Conservation (phyloP, 2,113 vertebrate species). For the Helogale parvula region DNA sequence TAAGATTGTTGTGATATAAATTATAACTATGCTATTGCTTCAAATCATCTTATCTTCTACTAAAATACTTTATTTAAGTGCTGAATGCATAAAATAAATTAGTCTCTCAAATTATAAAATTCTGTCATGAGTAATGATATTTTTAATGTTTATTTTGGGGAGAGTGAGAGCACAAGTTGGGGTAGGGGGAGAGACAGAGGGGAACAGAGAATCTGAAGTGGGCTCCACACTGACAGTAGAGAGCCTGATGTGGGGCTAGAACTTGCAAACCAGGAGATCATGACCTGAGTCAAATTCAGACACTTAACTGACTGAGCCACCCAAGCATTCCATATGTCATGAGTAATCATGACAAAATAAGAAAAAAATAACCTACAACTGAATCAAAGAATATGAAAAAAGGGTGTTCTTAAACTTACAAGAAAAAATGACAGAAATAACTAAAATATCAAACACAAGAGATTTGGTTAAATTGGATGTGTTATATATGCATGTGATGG, state of each 20-base stretch:
- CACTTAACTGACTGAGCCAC: too few relatives aligned
- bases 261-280: too few relatives aligned
- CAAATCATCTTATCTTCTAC: not conserved
- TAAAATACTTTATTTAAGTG: not conserved
- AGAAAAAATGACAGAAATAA: not conserved
- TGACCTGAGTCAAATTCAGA: too few relatives aligned
- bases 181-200: too few relatives aligned
- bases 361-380: not conserved
- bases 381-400: not conserved
- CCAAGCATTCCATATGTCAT: not conserved
- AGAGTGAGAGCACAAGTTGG: too few relatives aligned
- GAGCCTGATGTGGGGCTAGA: too few relatives aligned
- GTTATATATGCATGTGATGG: not conserved
- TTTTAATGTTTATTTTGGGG: too few relatives aligned
- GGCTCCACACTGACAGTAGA: too few relatives aligned
- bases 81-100: not conserved
- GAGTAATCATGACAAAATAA: not conserved
- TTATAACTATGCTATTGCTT: not conserved
- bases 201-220: too few relatives aligned
- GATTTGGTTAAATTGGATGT: not conserved
- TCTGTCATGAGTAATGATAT: not conserved
- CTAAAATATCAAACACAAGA: not conserved
- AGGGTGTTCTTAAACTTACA: not conserved
- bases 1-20: not conserved
- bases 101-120: not conserved